A percentile compares a stretch with the other conserved stretches of the same genome.
phyloP scores from a whole-genome alignment of 2,797 vertebrate genomes.

The Rhinophrynus dorsalis region DNA sequence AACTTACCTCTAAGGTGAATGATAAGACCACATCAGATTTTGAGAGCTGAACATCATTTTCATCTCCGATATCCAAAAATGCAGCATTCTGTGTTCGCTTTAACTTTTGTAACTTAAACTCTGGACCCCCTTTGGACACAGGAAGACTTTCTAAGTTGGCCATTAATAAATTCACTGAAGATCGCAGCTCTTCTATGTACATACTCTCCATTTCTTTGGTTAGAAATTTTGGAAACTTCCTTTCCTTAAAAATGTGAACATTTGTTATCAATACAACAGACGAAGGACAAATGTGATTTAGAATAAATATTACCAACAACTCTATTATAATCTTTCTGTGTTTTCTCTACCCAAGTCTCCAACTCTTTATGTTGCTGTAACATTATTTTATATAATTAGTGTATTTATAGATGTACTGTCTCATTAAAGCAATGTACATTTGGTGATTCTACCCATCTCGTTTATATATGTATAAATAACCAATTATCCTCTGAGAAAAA shows the following conservation, averaged over 20 bases:
- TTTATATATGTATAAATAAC: no score
- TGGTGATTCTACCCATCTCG: no score
- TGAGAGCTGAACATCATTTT: slow-evolving; percentile 85
- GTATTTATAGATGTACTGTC: no score
- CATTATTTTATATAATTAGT: no score
- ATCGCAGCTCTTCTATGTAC: slow-evolving; percentile 89
- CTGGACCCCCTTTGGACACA: slow-evolving; percentile 89
- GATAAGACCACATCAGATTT: slow-evolving; percentile 92
- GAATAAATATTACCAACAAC: no score
- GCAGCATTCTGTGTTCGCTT: slow-evolving; percentile 91
- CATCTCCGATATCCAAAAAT: slow-evolving; percentile 92
- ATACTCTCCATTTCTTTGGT: slow-evolving; percentile 88
- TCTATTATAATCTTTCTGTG: no score
- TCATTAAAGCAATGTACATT: no score
- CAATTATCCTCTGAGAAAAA: neutral
- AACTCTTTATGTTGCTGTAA: no score
- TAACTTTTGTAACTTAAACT: slow-evolving; percentile 90
- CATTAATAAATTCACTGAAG: slow-evolving; percentile 92
- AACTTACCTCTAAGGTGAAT: slow-evolving; percentile 89
- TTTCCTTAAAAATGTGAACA: slow-evolving; percentile 81
- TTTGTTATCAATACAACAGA: no score
- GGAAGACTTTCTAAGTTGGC: slow-evolving; percentile 96
- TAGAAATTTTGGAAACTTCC: slow-evolving; percentile 79
- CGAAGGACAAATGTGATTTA: no score
- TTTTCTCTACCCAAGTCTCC: no score